Evolutionary conservation across 2,797 vertebrate species (phyloP), one percentile per base, ranked within the genome.

Genomic region (Yasuhikotakia modesta): DNA sequence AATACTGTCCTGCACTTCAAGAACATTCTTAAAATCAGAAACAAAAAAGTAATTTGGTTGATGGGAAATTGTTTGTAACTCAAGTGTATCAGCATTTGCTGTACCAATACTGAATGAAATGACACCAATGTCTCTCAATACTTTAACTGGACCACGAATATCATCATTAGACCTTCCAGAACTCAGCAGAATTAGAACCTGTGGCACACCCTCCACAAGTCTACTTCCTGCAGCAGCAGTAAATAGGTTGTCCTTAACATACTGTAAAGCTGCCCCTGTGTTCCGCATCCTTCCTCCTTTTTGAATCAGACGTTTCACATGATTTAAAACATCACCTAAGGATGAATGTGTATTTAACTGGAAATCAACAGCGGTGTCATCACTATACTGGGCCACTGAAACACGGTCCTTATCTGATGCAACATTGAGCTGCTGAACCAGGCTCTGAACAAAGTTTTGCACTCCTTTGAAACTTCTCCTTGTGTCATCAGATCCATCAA

Each of bases 21-120:
- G 85, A 82, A 97, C 91, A 45, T 94, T 90, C 71, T 71, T 88
- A 88, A 95, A 94, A 81, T 93, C 90, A 16, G 96, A 87, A 75
- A 91, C 86, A 67, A 95, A 81, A 0, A 94, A 94, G 70, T 95
- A 95, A 76, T 91, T 94, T 0, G 96, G 96, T 77, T 95, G 76
- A 66, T 93, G 92, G 68, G 96, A 95, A 84, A 94, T 89, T 73
- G 90, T 92, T 86, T 94, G 93, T 63, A 94, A 84, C 79, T 94
- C 91, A 30, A 93, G 82, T 5, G 90, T 93, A 76, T 94, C 92
- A 60, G 93, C 91, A 58, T 88, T 86, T 83, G 61, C 74, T 77
- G 90, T 91, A 70, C 93, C 93, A 78, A 94, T 88, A 55, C 83
- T 85, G 76, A 93, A 82, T 65, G 88, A 73, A 73, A 92, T 86